Conservation (phyloP, 2,113 vertebrate genomes). For the Istiophorus platypterus region DNA sequence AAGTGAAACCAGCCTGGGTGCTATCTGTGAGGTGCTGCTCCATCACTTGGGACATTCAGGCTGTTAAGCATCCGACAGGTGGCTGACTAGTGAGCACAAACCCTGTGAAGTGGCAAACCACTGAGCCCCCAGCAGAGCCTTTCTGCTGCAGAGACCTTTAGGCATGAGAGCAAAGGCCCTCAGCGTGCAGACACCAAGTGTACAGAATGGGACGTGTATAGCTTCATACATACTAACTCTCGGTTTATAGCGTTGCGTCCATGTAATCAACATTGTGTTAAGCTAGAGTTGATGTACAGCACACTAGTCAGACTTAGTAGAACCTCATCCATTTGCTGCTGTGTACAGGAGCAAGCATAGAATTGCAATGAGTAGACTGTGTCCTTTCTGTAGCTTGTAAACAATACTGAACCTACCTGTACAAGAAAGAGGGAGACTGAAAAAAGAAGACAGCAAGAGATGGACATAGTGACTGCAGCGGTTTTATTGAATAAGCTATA, state of each 20-base stretch:
- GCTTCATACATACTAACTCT: conserved; percentile 37
- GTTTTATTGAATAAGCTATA: conserved; percentile 66
- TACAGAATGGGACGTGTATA: conserved; percentile 15
- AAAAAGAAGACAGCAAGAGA: neutral
- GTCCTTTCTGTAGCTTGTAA: conserved; percentile 43
- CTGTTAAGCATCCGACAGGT: conserved; percentile 9
- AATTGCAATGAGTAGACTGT: neutral
- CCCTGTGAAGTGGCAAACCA: neutral
- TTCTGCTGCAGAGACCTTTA: conserved; percentile 12
- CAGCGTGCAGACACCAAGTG: neutral
- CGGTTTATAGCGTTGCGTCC: neutral
- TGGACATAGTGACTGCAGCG: neutral
- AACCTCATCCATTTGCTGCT: conserved; percentile 54
- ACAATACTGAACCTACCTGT: conserved; percentile 30
- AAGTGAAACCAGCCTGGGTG: conserved; percentile 1
- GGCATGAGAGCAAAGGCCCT: conserved; percentile 2
- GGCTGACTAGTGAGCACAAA: conserved; percentile 4
- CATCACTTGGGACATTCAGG: neutral
- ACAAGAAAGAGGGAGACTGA: neutral
- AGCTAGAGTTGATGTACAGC: conserved; percentile 27
- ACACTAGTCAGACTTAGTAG: conserved; percentile 26
- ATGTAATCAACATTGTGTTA: conserved; percentile 25
- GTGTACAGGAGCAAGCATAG: conserved; percentile 42
- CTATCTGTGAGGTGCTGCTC: neutral
- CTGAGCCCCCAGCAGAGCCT: conserved; percentile 25